Conservation (phyloP, 1,140 invertebrate species). For the Magallana angulata region DNA sequence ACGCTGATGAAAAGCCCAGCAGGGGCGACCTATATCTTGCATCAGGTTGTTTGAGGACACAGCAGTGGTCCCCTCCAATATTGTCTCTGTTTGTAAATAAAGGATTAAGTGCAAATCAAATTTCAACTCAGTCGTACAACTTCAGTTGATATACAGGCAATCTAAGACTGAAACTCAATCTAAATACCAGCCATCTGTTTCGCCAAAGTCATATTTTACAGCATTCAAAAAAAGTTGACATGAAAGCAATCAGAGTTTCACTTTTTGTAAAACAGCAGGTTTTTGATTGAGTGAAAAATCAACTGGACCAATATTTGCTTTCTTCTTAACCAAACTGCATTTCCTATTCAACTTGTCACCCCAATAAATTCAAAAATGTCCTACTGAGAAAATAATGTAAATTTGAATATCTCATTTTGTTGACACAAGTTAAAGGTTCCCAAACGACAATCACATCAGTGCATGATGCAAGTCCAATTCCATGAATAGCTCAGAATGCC, state of each 20-base stretch:
- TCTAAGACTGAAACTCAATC: neutral
- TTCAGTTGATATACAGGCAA: neutral
- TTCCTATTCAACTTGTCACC: conserved; percentile 27
- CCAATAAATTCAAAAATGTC: conserved; percentile 19
- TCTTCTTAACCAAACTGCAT: conserved; percentile 7
- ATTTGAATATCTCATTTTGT: conserved; percentile 29
- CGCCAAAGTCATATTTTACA: neutral
- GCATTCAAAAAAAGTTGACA: neutral
- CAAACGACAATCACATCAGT: neutral
- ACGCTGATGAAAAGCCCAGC: neutral
- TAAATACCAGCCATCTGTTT: conserved; percentile 9
- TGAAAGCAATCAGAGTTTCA: neutral
- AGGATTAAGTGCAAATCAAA: neutral
- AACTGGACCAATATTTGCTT: conserved; percentile 10
- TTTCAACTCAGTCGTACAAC: neutral
- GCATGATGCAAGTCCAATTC: conserved; percentile 22
- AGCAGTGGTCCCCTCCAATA: neutral
- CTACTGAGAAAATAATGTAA: conserved; percentile 34
- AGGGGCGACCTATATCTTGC: neutral
- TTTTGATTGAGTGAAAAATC: conserved; percentile 10
- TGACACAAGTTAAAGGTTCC: conserved; percentile 10
- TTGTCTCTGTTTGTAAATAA: conserved; percentile 17
- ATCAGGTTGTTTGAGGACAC: neutral
- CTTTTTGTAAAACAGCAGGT: neutral
- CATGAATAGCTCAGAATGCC: neutral